A percentile compares a stretch with the other conserved stretches of the same genome.
Conservation (phyloP, 2,113 vertebrate species). For the Platichthys stellatus region DNA sequence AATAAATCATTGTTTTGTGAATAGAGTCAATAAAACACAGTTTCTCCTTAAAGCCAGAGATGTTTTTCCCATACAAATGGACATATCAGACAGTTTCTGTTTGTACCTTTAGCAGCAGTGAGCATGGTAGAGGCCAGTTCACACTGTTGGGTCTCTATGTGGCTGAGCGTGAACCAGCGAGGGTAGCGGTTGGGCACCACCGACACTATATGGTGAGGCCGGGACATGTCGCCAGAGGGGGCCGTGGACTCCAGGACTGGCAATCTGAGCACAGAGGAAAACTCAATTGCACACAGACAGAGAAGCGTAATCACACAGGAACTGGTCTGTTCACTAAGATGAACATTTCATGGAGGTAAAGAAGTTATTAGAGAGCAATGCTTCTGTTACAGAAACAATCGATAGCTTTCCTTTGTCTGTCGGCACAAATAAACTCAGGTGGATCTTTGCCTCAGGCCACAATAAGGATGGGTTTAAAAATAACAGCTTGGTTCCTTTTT, state of each 20-base stretch:
- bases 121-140: constrained; percentile 76
- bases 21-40: not conserved
- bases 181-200: constrained; percentile 71
- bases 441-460: constrained; percentile 29
- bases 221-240: constrained; percentile 62
- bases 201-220: constrained; percentile 70
- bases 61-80: not conserved
- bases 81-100: not conserved
- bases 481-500: constrained; percentile 11
- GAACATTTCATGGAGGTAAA: constrained; percentile 12
- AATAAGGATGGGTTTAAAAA: constrained; percentile 26
- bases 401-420: constrained; percentile 24
- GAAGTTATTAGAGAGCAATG: constrained; percentile 29
- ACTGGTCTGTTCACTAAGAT: not conserved
- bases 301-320: not conserved
- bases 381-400: constrained; percentile 30
- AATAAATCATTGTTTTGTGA: too few species aligned
- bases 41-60: not conserved
- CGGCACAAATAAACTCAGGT: constrained; percentile 40
- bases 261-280: constrained; percentile 48
- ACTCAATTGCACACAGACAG: constrained; percentile 1
- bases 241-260: constrained; percentile 70
- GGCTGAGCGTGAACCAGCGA: constrained; percentile 76
- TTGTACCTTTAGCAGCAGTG: constrained; percentile 73
- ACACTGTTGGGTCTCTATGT: constrained; percentile 76